These are phyloP conservation scores for Calliphora vomitoria DNA, from an alignment of 2,888 invertebrate species.

Conservation along the genomic window DNA sequence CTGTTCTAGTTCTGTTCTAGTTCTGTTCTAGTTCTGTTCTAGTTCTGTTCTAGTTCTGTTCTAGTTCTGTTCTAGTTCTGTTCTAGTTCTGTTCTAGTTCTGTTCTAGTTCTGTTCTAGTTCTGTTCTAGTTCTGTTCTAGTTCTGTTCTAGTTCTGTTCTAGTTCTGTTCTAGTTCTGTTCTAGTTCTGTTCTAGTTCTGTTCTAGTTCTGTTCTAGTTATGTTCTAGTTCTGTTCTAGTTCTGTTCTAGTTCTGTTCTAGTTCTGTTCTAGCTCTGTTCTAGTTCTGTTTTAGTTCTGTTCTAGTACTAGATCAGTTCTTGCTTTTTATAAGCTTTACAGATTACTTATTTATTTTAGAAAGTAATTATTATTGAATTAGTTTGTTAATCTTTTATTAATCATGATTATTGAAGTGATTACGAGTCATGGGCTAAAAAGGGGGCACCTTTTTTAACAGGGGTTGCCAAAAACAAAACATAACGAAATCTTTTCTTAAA, in stretches of 20 bases:
- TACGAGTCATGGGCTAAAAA: not conserved
- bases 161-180: not conserved
- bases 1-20: too few relatives aligned
- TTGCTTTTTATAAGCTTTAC: not conserved
- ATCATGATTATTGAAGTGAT: not conserved
- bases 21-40: too few relatives aligned
- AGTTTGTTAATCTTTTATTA: not conserved
- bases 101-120: too few relatives aligned
- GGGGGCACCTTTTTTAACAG: conserved; percentile 3
- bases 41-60: too few relatives aligned
- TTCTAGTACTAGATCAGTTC: not conserved
- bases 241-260: not conserved
- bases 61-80: too few relatives aligned
- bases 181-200: not conserved
- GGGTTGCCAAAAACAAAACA: conserved; percentile 26
- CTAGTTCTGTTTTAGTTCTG: not conserved
- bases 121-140: too few relatives aligned
- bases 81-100: too few relatives aligned
- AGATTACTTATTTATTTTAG: too few relatives aligned
- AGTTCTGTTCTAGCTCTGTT: not conserved
- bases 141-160: too few relatives aligned
- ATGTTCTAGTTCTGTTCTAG: not conserved
- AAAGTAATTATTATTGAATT: not conserved
- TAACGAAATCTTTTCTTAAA: conserved; percentile 33
- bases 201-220: too few relatives aligned